Percentiles rank a stretch among this genome's conserved stretches.
Evolutionary conservation across 2,113 vertebrate species (phyloP).

Genomic region (Macroglossus sobrinus): DNA sequence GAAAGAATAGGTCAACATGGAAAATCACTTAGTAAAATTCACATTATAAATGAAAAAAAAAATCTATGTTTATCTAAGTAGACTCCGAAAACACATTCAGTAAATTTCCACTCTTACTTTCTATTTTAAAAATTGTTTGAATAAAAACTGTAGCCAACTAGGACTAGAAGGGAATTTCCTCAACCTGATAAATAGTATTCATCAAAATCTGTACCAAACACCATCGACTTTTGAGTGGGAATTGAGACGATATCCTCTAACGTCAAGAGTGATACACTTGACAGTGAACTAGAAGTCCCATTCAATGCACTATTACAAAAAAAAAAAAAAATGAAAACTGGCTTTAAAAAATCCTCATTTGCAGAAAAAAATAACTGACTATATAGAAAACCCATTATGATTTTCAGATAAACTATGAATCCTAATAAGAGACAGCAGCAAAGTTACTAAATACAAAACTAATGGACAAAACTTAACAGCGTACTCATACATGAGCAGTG

Average conservation of each 20-base stretch:
- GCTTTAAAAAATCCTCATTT: slow-evolving; percentile 12
- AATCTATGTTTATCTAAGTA: slow-evolving; percentile 8
- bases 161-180: slow-evolving; percentile 39
- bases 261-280: neutral
- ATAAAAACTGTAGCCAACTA: neutral
- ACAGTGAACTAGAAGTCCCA: neutral
- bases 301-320: neutral
- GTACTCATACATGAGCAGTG: neutral
- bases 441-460: slow-evolving; percentile 11
- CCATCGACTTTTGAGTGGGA: neutral
- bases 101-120: slow-evolving; percentile 28
- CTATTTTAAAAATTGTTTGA: neutral
- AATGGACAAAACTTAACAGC: neutral
- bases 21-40: slow-evolving; percentile 23
- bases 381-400: neutral
- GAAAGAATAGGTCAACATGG: neutral
- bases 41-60: neutral
- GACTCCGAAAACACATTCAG: neutral
- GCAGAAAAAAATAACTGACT: slow-evolving; percentile 8
- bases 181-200: neutral
- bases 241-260: neutral
- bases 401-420: slow-evolving; percentile 24
- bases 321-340: neutral
- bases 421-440: neutral
- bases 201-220: slow-evolving; percentile 9